Evolutionary conservation across 2,113 vertebrate species (phyloP), one percentile per base, ranked within the genome.

Genomic region (Todiramphus chloris): DNA sequence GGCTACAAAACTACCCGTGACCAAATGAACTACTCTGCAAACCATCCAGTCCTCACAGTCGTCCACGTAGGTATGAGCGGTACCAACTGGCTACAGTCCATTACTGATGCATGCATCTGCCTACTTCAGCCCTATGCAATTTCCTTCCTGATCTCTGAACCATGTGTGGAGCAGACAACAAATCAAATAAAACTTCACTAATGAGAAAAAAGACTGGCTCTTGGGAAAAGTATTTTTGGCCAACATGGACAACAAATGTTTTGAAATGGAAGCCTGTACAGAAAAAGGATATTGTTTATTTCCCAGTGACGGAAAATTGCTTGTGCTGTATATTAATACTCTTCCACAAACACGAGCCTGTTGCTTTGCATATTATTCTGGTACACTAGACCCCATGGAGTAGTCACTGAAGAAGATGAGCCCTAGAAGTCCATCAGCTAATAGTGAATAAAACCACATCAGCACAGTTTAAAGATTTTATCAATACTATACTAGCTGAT

Each of bases 41-140:
- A 76, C 21, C 33, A 82, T 11, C 17, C 33, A 76, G 27, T 8
- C 28, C 16, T 10, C 53, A 24, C 43, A 59, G 23, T 16, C 5
- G 6, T 28, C 41, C 43, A 31, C 0, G 0, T 16, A 56, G 13
- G 8, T 43, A 10, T 16, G 44, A 81, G 62, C 0, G 2, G 51
- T 18, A 75, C 18, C 50, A 53, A 2, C 9, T 43, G 39, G 46
- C 66, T 76, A 13, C 27, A 66, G 55, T 8, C 31, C 39, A 15
- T 35, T 83, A 30, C 30, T 4, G 15, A 33, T 68, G 35, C 28
- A 33, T 9, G 17, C 20, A 66, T 5, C 35, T 51, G 35, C 53
- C 50, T 86, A 2, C 46, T 90, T 25, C 41, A 89, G 87, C 59
- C 44, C 67, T 51, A 4, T 2, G 16, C 37, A 31, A 30, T 76